Conservation (phyloP, 23 tunicate genomes). For the Phallusia fumigata region DNA sequence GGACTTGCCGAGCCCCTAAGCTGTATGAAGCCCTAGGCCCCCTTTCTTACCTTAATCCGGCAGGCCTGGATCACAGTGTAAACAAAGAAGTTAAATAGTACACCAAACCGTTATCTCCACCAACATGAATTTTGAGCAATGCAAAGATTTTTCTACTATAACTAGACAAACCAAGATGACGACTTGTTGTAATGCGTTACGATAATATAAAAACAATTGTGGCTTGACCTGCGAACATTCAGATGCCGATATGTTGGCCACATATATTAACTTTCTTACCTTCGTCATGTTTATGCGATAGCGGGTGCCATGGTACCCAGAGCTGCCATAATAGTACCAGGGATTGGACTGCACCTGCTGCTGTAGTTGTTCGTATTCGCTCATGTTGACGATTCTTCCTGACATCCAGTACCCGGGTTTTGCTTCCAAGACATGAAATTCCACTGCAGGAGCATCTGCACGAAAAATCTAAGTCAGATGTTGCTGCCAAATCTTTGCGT, state of each 20-base stretch:
- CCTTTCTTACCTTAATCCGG: too few relatives aligned
- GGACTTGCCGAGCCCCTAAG: too few relatives aligned
- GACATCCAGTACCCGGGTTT: neutral
- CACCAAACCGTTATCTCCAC: too few relatives aligned
- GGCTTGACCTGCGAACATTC: neutral
- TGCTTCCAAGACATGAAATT: neutral
- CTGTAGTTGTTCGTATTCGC: neutral
- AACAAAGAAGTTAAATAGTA: too few relatives aligned
- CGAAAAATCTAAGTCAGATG: neutral
- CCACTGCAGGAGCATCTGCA: neutral
- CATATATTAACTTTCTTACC: neutral
- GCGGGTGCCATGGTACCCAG: neutral
- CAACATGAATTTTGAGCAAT: too few relatives aligned
- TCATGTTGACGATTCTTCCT: neutral
- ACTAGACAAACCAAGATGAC: neutral
- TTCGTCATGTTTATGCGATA: neutral
- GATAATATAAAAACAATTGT: neutral
- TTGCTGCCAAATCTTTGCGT: too few relatives aligned
- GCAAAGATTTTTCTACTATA: neutral
- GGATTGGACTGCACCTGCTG: neutral
- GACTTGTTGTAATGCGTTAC: neutral
- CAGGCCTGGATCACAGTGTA: too few relatives aligned
- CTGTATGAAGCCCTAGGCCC: too few relatives aligned
- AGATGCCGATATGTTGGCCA: neutral
- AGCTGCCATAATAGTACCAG: neutral